Percentiles rank a stretch among this genome's conserved stretches.
phyloP scores from a whole-genome alignment of 2,888 invertebrate genomes.

The Crepidodera aurea region DNA sequence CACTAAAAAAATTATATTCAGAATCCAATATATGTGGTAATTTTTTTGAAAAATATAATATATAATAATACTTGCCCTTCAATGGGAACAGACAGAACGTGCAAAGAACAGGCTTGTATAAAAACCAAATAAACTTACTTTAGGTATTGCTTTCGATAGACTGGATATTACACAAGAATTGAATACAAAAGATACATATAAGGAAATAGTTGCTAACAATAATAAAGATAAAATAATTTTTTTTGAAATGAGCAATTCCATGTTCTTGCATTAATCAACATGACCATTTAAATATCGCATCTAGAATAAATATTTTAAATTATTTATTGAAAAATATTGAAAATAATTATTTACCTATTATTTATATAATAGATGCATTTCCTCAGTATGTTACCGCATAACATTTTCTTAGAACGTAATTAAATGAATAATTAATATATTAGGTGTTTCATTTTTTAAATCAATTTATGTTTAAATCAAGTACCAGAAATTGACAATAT shows the following conservation, averaged over 20 bases:
- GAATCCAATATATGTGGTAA: no score
- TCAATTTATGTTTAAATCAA: not conserved
- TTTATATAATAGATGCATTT: not conserved
- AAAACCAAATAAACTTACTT: no score
- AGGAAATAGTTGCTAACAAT: constrained; percentile 62
- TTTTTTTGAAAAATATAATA: no score
- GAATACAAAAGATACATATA: constrained; percentile 69
- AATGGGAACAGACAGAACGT: no score
- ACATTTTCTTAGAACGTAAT: not conserved
- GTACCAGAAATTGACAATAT: not conserved
- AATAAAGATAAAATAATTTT: constrained; percentile 56
- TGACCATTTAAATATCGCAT: constrained; percentile 35
- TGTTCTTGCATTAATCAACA: constrained; percentile 35
- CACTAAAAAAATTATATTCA: no score
- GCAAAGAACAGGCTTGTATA: no score
- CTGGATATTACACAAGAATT: constrained; percentile 67
- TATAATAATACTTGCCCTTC: no score
- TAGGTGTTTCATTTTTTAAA: not conserved
- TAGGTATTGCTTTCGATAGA: constrained; percentile 65
- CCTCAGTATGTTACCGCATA: not conserved
- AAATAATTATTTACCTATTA: not conserved
- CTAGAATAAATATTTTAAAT: constrained; percentile 14
- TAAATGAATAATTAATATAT: not conserved
- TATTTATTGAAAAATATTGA: not conserved
- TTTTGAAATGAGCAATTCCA: constrained; percentile 57